phyloP scores from a whole-genome alignment of 1,140 invertebrate genomes.

The Aphelinus certus region DNA sequence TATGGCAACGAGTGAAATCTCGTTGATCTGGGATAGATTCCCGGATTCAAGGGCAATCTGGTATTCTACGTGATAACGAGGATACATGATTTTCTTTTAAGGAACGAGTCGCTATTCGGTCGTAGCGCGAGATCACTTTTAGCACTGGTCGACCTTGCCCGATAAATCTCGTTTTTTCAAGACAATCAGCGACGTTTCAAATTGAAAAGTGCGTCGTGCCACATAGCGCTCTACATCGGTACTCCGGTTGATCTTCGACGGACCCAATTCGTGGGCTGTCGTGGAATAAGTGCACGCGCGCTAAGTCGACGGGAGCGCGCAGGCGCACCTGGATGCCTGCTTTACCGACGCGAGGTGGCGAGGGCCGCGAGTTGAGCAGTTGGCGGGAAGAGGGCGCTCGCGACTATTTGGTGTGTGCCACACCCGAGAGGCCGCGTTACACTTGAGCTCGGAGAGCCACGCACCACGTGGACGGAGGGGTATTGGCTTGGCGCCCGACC shows the following conservation, averaged over 20 bases:
- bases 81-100: too few species aligned
- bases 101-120: conserved; percentile 1
- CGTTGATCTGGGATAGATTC: background rate
- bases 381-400: conserved; percentile 53
- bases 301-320: too few species aligned
- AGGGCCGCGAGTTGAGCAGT: too few species aligned
- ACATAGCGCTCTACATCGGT: too few species aligned
- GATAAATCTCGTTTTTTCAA: conserved; percentile 37
- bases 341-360: conserved; percentile 46
- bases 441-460: conserved; percentile 40
- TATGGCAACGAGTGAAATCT: too few species aligned
- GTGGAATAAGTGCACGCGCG: too few species aligned
- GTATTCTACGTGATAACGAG: background rate
- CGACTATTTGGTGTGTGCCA: conserved; percentile 47
- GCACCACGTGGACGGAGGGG: conserved; percentile 53
- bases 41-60: background rate
- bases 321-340: conserved; percentile 14
- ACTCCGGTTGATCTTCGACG: too few species aligned
- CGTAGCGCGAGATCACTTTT: conserved; percentile 1
- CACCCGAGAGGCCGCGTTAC: conserved; percentile 55
- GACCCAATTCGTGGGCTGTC: too few species aligned
- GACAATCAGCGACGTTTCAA: conserved; percentile 26
- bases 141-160: conserved; percentile 6
- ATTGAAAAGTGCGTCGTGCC: conserved; percentile 36
- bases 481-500: conserved; percentile 12